Evolutionary conservation across 2,797 vertebrate species (phyloP), one percentile per base, ranked within the genome.

Genomic region (Pseudomugil tenellus): DNA sequence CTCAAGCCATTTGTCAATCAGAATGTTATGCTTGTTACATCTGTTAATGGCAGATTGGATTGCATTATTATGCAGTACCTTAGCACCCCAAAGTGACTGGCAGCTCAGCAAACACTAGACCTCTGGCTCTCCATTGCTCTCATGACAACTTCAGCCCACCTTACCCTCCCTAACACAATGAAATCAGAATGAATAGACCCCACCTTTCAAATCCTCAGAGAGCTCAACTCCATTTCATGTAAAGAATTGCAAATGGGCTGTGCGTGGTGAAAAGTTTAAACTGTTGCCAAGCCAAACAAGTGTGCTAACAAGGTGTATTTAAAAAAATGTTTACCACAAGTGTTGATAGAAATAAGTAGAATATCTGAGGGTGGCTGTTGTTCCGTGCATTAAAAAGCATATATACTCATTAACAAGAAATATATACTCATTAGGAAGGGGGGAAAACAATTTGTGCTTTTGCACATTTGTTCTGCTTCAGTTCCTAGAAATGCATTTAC

Each of bases 391-490:
- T 63, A 67, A 70, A 67, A 79, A 83, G 52, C 64, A 74, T 21
- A 57, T 14, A 63, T 67, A 34, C 67, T 83, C 34, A 67, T 72
- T 83, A 70, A 80, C 68, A 76, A 78, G 59, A 85, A 78, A 85
- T 80, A 78, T 52, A 74, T 68, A 65, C 69, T 81, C 70, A 90
- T 89, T 87, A 87, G 79, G 48, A 29, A 61, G 51, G 57, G 51
- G 57, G 62, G 63, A 71, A 77, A 84, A 43, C 78, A 53, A 84
- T 86, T 85, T 84, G 72, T 68, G 72, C 74, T 58, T 69, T 58
- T 8, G 29, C 74, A 48, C 67, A 83, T 90, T 92, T 89, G 81
- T 89, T 90, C 87, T 88, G 86, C 89, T 80, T 92, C 80, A 73
- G 57, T 84, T 87, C 78, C 82, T 70, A 75, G 77, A 89, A 87